These are phyloP conservation scores for Pissodes strobi DNA, from an alignment of 1,140 invertebrate species.

Conservation along the genomic window DNA sequence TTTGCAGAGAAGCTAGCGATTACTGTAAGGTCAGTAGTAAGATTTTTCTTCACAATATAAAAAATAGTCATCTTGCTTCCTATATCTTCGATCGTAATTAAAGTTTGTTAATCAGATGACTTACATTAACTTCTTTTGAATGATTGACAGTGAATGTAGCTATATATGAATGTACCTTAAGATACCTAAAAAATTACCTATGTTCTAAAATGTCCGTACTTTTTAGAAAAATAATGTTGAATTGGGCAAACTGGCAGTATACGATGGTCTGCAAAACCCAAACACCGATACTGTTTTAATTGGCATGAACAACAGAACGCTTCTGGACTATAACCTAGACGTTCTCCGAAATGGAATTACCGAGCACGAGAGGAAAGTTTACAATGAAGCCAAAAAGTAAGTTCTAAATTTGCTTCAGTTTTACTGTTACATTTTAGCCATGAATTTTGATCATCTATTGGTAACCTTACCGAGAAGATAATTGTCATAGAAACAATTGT, in stretches of 20 bases:
- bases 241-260: slow-evolving; percentile 72
- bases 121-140: no score
- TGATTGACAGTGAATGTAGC: no score
- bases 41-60: background rate
- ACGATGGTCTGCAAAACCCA: slow-evolving; percentile 63
- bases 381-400: slow-evolving; percentile 59
- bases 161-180: no score
- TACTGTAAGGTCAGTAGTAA: slow-evolving; percentile 64
- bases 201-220: no score
- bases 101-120: background rate
- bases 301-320: slow-evolving; percentile 67
- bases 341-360: slow-evolving; percentile 64
- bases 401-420: no score
- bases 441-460: no score
- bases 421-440: no score
- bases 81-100: background rate
- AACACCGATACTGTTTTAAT: slow-evolving; percentile 68
- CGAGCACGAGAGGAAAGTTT: slow-evolving; percentile 63
- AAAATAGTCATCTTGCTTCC: background rate
- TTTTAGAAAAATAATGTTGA: slow-evolving; percentile 66
- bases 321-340: slow-evolving; percentile 67
- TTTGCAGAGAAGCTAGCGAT: slow-evolving; percentile 64
- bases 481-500: no score
- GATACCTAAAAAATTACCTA: no score
- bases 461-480: no score